Percentiles rank a stretch among this genome's conserved stretches.
Conservation (phyloP, 2,113 vertebrate genomes). For the Bostrychus sinensis region DNA sequence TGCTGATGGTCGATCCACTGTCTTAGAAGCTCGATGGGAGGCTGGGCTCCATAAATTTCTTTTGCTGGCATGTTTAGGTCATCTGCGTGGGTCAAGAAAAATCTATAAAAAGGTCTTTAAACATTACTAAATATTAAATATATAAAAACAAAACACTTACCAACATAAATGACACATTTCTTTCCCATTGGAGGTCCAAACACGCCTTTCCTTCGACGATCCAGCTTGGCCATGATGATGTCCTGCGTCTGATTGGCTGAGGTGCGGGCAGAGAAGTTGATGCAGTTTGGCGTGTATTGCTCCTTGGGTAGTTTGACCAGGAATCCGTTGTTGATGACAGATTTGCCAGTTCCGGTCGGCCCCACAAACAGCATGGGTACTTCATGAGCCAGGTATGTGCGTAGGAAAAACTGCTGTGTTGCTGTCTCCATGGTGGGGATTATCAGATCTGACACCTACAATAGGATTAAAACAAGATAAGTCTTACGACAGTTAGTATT, state of each 20-base stretch:
- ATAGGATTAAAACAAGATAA: not conserved
- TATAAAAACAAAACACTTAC: slow-evolving; percentile 70
- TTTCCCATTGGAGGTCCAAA: slow-evolving; percentile 88
- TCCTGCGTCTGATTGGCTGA: slow-evolving; percentile 90
- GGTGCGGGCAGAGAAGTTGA: slow-evolving; percentile 95
- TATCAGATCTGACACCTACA: slow-evolving; percentile 73
- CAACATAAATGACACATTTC: slow-evolving; percentile 89
- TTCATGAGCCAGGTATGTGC: slow-evolving; percentile 85
- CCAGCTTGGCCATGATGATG: slow-evolving; percentile 91
- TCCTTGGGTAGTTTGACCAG: slow-evolving; percentile 87
- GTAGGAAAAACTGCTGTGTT: slow-evolving; percentile 87
- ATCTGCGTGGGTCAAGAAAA: slow-evolving; percentile 56
- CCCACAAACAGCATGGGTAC: slow-evolving; percentile 88
- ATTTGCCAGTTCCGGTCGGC: slow-evolving; percentile 91
- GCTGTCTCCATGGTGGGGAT: slow-evolving; percentile 83
- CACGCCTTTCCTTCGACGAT: slow-evolving; percentile 88
- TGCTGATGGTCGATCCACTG: slow-evolving; percentile 94
- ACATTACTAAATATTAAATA: not conserved
- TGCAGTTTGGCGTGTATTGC: slow-evolving; percentile 85
- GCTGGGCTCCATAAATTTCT: slow-evolving; percentile 91
- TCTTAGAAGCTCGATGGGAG: slow-evolving; percentile 89
- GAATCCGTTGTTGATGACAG: slow-evolving; percentile 84
- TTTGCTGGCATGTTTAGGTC: slow-evolving; percentile 93
- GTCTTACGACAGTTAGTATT: too few species aligned
- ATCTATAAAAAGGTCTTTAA: too few species aligned